A percentile compares a stretch with the other conserved stretches of the same genome.
Conservation (phyloP, 2,888 invertebrate species). For the Melangyna quadrimaculata region DNA sequence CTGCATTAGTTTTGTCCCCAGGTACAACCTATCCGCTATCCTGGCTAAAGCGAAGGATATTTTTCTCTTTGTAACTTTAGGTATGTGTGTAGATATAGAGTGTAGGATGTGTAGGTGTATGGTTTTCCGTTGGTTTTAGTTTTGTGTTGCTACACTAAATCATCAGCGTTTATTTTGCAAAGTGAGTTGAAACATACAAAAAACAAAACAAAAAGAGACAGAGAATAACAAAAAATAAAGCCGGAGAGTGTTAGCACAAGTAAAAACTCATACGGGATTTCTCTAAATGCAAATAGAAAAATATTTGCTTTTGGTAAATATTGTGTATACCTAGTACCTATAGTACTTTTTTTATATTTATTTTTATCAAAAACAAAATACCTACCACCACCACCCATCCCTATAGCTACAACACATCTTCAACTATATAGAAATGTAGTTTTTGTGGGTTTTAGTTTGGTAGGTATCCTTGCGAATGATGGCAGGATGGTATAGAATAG, state of each 20-base stretch:
- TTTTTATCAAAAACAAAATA: slow-evolving; percentile 3
- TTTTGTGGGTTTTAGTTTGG: slow-evolving; percentile 2
- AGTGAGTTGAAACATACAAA: background rate
- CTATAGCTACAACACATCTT: background rate
- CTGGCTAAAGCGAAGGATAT: background rate
- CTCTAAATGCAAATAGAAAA: slow-evolving; percentile 60
- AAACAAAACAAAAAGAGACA: background rate
- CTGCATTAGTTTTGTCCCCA: slow-evolving; percentile 43
- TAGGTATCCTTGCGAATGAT: slow-evolving; percentile 1
- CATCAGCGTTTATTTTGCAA: slow-evolving; percentile 46
- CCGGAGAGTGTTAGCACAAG: slow-evolving; percentile 33
- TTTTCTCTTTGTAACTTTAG: background rate
- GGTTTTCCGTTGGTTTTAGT: background rate
- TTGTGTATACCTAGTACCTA: too few relatives aligned
- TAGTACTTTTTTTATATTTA: slow-evolving; percentile 1
- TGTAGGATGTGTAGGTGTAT: background rate
- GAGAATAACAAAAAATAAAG: slow-evolving; percentile 15
- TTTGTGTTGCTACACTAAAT: slow-evolving; percentile 16
- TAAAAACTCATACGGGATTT: slow-evolving; percentile 52
- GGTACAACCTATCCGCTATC: slow-evolving; percentile 24
- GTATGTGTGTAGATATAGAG: background rate
- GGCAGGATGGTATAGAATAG: background rate
- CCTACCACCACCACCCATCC: background rate
- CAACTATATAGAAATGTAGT: background rate
- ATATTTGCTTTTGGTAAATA: slow-evolving; percentile 58